These are phyloP conservation scores for Strongylocentrotus purpuratus DNA, from an alignment of 35 echinoderm and acorn worm species.

Conservation along the genomic window DNA sequence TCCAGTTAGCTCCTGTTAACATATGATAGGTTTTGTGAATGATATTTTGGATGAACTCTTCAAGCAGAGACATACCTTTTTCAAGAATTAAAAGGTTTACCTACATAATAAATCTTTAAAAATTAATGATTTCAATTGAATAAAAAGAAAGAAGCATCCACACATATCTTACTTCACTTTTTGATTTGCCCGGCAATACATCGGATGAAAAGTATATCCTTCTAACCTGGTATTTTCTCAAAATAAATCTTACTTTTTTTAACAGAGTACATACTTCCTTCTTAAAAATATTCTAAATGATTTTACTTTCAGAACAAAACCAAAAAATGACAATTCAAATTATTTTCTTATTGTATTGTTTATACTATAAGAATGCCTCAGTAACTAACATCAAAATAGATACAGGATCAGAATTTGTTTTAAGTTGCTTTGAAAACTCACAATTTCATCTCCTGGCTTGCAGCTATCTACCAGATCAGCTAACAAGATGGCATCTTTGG, in stretches of 20 bases:
- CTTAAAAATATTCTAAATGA: too few species aligned
- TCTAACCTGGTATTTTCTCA: background rate
- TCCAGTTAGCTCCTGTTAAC: slow-evolving; percentile 90
- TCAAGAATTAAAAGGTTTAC: too few species aligned
- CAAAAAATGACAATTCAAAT: too few species aligned
- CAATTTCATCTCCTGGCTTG: slow-evolving; percentile 98
- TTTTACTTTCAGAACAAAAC: too few species aligned
- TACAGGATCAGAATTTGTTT: background rate
- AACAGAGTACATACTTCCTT: background rate
- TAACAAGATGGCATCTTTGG: slow-evolving; percentile 95
- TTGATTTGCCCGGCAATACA: background rate
- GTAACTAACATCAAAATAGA: background rate
- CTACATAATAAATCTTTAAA: too few species aligned
- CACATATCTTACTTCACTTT: background rate
- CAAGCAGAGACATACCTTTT: too few species aligned
- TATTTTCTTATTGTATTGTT: background rate
- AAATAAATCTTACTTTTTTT: background rate
- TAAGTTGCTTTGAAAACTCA: slow-evolving; percentile 45
- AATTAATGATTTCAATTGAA: too few species aligned
- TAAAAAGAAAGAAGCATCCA: background rate
- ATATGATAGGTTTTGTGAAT: background rate
- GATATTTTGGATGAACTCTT: background rate
- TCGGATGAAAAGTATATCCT: background rate
- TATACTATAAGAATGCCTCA: background rate
- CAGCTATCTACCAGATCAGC: slow-evolving; percentile 96